phyloP scores from a whole-genome alignment of 2,888 invertebrate species.

The Dilophus febrilis region DNA sequence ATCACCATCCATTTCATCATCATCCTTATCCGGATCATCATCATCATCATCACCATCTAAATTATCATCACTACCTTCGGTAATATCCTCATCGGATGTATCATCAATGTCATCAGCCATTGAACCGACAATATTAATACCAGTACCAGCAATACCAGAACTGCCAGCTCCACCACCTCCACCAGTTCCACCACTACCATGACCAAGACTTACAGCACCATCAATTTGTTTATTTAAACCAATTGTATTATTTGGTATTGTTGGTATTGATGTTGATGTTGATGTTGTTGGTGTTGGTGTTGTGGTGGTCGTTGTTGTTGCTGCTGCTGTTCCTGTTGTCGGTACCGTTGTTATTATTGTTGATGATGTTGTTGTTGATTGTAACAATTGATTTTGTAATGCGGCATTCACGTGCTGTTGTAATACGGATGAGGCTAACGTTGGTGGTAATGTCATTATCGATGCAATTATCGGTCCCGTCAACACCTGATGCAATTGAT shows the following conservation, averaged over 20 bases:
- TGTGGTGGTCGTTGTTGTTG: too few species aligned
- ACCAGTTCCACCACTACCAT: conserved; percentile 38
- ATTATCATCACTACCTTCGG: conserved; percentile 56
- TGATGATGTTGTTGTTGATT: too few species aligned
- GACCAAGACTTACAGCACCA: conserved; percentile 33
- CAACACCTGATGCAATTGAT: conserved; percentile 48
- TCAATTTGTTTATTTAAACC: conserved; percentile 35
- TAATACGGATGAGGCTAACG: conserved; percentile 63
- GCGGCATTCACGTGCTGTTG: conserved; percentile 80
- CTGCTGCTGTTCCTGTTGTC: too few species aligned
- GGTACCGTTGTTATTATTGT: too few species aligned
- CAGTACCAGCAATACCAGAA: too few species aligned
- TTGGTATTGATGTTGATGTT: too few species aligned
- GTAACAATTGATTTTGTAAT: conserved; percentile 35
- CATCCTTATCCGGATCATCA: conserved; percentile 34
- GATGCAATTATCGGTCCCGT: conserved; percentile 81
- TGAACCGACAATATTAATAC: too few species aligned
- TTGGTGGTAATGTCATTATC: conserved; percentile 71
- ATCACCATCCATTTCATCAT: conserved; percentile 43
- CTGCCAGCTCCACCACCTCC: too few species aligned
- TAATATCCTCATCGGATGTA: conserved; percentile 59
- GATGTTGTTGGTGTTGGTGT: too few species aligned
- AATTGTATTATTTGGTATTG: too few species aligned
- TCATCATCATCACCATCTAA: conserved; percentile 60
- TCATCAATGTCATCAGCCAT: conserved; percentile 25